Evolutionary conservation across 2,888 invertebrate genomes (phyloP).

Genomic region (Sminthurinus aureus): DNA sequence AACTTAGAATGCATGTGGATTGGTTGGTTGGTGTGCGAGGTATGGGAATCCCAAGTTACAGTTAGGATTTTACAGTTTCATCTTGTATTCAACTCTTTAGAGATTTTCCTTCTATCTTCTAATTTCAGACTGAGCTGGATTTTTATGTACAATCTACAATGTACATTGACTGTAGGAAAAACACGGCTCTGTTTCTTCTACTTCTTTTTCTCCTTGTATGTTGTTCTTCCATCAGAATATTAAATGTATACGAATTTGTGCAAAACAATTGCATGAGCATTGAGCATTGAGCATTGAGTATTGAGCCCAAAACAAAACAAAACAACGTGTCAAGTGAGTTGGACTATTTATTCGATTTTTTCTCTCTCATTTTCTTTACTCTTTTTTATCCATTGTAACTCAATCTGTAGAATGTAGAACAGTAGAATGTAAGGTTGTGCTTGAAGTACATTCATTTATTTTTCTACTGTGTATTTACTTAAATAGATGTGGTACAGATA

Average conservation of each 20-base stretch:
- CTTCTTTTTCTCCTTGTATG: too few relatives aligned
- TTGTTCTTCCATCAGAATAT: background rate
- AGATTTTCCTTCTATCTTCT: background rate
- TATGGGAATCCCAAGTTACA: too few relatives aligned
- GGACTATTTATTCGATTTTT: background rate
- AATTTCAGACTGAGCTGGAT: background rate
- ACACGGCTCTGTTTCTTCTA: too few relatives aligned
- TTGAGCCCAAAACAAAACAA: background rate
- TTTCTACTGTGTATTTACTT: too few relatives aligned
- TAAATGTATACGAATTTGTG: too few relatives aligned
- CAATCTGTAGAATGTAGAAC: too few relatives aligned
- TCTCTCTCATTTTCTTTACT: background rate
- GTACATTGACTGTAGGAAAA: too few relatives aligned
- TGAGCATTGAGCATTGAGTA: too few relatives aligned
- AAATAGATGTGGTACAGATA: background rate
- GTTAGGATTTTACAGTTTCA: background rate
- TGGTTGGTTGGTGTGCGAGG: background rate
- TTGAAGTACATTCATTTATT: too few relatives aligned
- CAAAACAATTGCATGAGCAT: too few relatives aligned
- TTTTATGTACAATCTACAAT: too few relatives aligned
- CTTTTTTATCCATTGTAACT: background rate
- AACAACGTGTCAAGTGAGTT: background rate
- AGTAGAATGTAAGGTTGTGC: too few relatives aligned
- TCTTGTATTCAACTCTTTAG: constrained; percentile 10
- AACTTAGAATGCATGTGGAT: background rate